phyloP scores from a whole-genome alignment of 2,888 invertebrate genomes.

The Actias luna region DNA sequence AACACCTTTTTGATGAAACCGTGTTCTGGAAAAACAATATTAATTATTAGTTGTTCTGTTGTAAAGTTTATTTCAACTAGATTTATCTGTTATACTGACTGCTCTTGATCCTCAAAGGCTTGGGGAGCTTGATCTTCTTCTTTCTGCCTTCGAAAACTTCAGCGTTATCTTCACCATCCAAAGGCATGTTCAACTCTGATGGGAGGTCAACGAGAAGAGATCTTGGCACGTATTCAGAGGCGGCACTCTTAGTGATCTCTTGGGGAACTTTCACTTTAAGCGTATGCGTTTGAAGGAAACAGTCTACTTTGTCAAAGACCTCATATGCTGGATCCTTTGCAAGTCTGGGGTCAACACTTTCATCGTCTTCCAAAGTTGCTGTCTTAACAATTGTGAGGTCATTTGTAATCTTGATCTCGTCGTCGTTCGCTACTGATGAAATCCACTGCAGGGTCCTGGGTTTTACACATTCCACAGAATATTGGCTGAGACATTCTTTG shows the following conservation, averaged over 20 bases:
- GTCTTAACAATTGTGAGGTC: constrained; percentile 87
- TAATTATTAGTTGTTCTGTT: not conserved
- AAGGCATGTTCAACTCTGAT: constrained; percentile 86
- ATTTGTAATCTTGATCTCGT: constrained; percentile 88
- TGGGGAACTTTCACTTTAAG: constrained; percentile 88
- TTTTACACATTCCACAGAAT: constrained; percentile 87
- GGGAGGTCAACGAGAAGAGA: constrained; percentile 84
- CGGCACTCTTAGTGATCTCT: constrained; percentile 80
- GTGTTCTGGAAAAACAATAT: constrained; percentile 81
- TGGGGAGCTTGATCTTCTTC: constrained; percentile 79
- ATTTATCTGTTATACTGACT: constrained; percentile 48
- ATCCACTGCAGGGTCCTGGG: constrained; percentile 90
- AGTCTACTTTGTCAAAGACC: constrained; percentile 87
- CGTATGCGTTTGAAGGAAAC: constrained; percentile 89
- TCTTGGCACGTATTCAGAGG: constrained; percentile 83
- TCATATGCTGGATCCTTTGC: constrained; percentile 79
- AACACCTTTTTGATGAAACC: constrained; percentile 92
- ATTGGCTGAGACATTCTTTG: constrained; percentile 84
- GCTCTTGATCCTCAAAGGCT: constrained; percentile 77
- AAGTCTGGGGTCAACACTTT: constrained; percentile 68
- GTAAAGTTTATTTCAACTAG: not conserved
- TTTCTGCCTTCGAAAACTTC: constrained; percentile 72
- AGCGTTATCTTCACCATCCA: constrained; percentile 81
- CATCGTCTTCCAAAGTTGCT: constrained; percentile 65
- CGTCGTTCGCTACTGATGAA: constrained; percentile 84